These are phyloP conservation scores for Hycleus phaleratus DNA, from an alignment of 1,140 invertebrate species.

Conservation along the genomic window DNA sequence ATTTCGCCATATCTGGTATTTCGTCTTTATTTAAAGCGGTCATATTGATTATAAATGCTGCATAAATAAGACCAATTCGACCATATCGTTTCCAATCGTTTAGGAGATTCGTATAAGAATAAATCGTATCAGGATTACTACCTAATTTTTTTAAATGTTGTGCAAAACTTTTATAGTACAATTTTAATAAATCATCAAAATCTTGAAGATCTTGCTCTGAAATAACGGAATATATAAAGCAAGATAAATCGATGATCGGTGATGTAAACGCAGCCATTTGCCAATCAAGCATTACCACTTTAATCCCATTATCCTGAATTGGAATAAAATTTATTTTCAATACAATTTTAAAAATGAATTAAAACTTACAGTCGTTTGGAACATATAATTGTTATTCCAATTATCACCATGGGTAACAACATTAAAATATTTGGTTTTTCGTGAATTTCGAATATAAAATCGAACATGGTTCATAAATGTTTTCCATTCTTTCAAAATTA, in stretches of 20 bases:
- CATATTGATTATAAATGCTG: not conserved
- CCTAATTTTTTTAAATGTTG: constrained; percentile 38
- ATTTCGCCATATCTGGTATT: not conserved
- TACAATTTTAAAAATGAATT: not conserved
- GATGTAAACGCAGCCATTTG: constrained; percentile 48
- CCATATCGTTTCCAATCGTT: not conserved
- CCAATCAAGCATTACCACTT: constrained; percentile 43
- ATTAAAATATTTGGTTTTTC: not conserved
- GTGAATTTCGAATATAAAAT: constrained; percentile 4
- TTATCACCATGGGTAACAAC: constrained; percentile 23
- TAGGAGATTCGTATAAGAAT: not conserved
- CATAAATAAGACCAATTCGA: not conserved
- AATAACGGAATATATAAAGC: constrained; percentile 50
- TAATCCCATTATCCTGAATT: not conserved
- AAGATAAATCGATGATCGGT: constrained; percentile 50
- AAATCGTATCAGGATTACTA: constrained; percentile 32
- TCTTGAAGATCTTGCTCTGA: constrained; percentile 41
- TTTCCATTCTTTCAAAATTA: constrained; percentile 5
- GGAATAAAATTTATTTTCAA: not conserved
- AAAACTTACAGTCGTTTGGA: constrained; percentile 24
- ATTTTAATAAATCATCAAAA: constrained; percentile 43
- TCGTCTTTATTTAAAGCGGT: not conserved
- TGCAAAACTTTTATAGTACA: constrained; percentile 47
- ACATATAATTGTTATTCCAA: constrained; percentile 29
- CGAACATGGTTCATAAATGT: not conserved